Evolutionary conservation across 2,113 vertebrate genomes (phyloP).

Genomic region (Malaclemys terrapin): DNA sequence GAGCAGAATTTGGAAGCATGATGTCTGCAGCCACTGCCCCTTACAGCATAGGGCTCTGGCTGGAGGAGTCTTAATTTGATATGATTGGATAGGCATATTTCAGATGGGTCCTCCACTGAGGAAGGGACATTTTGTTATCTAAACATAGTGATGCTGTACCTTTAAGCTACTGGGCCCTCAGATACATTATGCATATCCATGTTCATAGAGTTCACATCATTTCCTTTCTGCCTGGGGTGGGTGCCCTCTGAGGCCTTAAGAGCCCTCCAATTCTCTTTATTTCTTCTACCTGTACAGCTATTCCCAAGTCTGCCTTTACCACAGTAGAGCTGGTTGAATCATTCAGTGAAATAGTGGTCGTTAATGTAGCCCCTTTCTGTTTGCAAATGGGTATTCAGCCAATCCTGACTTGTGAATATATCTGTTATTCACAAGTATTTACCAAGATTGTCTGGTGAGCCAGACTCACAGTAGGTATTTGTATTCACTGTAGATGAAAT

Average conservation of each 20-base stretch:
- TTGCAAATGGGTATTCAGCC: background rate
- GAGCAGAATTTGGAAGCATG: background rate
- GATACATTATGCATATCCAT: background rate
- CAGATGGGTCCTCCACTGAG: background rate
- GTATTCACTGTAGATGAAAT: conserved; percentile 31
- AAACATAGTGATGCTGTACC: background rate
- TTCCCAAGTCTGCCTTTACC: background rate
- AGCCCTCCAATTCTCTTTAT: background rate
- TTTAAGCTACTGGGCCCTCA: background rate
- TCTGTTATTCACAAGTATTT: conserved; percentile 14
- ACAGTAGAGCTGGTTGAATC: conserved; percentile 29
- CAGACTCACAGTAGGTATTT: conserved; percentile 21
- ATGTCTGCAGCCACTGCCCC: background rate
- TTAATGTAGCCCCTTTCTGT: conserved; percentile 37
- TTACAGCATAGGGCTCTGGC: background rate
- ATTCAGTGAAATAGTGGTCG: conserved; percentile 49
- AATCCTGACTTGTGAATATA: conserved; percentile 7
- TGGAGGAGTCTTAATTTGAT: background rate
- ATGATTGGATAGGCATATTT: background rate
- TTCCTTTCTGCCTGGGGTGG: background rate
- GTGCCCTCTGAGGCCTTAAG: background rate
- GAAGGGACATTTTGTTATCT: background rate
- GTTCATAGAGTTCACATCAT: background rate
- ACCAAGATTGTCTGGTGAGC: conserved; percentile 59
- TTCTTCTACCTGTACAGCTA: background rate